A percentile compares a stretch with the other conserved stretches of the same genome.
phyloP scores from a whole-genome alignment of 1,140 invertebrate species.

The Psilanteris sp. region DNA sequence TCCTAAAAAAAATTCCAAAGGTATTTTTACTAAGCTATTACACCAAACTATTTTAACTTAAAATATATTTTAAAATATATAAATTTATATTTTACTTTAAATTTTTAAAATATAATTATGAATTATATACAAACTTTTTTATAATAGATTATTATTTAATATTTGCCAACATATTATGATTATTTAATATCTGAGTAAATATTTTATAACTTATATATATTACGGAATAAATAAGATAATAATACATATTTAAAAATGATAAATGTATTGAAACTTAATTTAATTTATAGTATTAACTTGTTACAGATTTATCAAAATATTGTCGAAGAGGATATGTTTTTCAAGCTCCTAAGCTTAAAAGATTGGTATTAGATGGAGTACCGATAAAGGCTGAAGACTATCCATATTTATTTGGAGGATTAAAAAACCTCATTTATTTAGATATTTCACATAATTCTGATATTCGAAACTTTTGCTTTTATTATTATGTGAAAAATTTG shows the following conservation, averaged over 20 bases:
- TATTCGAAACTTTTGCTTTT: constrained; percentile 67
- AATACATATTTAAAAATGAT: not conserved
- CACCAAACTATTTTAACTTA: too few relatives aligned
- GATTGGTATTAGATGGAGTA: constrained; percentile 82
- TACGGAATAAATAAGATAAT: too few relatives aligned
- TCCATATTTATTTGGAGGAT: constrained; percentile 81
- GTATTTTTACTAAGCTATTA: constrained; percentile 1
- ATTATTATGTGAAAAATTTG: constrained; percentile 83
- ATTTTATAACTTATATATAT: too few relatives aligned
- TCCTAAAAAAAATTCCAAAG: constrained; percentile 2
- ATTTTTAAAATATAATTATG: too few relatives aligned
- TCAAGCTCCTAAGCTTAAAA: constrained; percentile 83
- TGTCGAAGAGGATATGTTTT: constrained; percentile 81
- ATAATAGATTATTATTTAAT: too few relatives aligned
- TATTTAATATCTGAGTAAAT: too few relatives aligned
- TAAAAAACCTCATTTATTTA: constrained; percentile 85
- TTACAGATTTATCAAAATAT: constrained; percentile 68
- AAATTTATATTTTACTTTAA: too few relatives aligned
- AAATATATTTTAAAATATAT: too few relatives aligned
- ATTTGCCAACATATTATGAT: too few relatives aligned
- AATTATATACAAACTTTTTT: too few relatives aligned
- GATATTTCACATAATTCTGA: constrained; percentile 88
- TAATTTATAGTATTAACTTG: constrained; percentile 49
- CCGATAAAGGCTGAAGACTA: constrained; percentile 78
- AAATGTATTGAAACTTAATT: too few relatives aligned